Conservation (phyloP, 1,140 invertebrate genomes). For the Saccostrea glomerata region DNA sequence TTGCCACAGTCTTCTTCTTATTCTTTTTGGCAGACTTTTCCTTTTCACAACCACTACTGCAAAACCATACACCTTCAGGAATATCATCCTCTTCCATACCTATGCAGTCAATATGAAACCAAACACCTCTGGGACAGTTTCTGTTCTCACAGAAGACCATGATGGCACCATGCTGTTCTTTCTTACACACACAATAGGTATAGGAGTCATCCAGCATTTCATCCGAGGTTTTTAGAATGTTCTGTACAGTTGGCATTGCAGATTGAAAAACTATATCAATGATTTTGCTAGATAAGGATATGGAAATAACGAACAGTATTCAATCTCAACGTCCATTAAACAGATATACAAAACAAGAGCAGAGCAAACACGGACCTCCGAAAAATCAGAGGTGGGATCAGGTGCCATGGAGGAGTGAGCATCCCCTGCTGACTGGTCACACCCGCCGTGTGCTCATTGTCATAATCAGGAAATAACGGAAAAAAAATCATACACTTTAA, state of each 20-base stretch:
- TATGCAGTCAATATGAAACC: constrained; percentile 53
- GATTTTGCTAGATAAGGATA: background rate
- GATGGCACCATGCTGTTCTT: background rate
- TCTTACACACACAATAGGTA: constrained; percentile 31
- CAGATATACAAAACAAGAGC: too few species aligned
- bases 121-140: background rate
- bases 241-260: background rate
- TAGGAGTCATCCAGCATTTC: background rate
- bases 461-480: too few species aligned
- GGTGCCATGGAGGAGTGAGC: too few species aligned
- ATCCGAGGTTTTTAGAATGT: background rate
- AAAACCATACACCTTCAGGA: constrained; percentile 48
- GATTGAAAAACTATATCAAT: background rate
- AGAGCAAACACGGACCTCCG: too few species aligned
- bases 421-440: too few species aligned
- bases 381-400: too few species aligned
- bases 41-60: background rate
- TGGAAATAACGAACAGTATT: too few species aligned
- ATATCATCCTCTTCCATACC: constrained; percentile 47
- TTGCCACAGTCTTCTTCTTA: background rate
- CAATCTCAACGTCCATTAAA: too few species aligned
- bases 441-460: too few species aligned
- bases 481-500: too few species aligned
- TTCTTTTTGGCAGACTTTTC: background rate
- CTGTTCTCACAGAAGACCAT: too few species aligned